A percentile compares a stretch with the other conserved stretches of the same genome.
Conservation (phyloP, 23 tunicate species). For the Ascidia mentula region DNA sequence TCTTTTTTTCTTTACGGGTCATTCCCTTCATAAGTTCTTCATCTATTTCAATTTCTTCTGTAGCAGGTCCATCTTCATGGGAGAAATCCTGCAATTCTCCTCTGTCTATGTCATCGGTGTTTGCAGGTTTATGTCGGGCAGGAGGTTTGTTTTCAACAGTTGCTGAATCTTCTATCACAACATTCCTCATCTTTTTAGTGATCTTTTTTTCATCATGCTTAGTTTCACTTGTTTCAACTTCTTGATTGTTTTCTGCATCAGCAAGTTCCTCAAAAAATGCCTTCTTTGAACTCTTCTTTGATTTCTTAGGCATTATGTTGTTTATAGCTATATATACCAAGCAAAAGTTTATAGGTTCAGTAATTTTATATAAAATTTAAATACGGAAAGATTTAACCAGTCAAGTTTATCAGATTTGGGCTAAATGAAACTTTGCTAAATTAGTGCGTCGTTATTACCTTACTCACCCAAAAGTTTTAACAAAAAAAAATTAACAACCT, state of each 20-base stretch:
- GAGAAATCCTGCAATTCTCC: constrained; percentile 84
- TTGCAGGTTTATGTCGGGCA: constrained; percentile 15
- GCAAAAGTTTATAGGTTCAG: no score
- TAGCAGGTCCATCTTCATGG: constrained; percentile 87
- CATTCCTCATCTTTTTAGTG: not conserved
- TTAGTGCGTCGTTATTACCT: no score
- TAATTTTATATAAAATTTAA: no score
- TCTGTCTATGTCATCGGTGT: constrained; percentile 12
- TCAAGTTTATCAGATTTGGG: no score
- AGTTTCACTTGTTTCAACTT: not conserved
- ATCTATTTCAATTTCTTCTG: constrained; percentile 41
- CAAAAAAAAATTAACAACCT: no score
- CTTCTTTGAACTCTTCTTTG: constrained; percentile 66
- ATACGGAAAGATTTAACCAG: no score
- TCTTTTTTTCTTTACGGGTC: constrained; percentile 93
- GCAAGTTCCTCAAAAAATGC: constrained; percentile 87
- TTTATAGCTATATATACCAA: no score
- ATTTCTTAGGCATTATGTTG: constrained; percentile 4
- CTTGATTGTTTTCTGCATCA: constrained; percentile 39
- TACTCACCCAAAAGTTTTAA: no score
- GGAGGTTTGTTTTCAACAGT: constrained; percentile 29
- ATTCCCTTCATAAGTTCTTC: constrained; percentile 86
- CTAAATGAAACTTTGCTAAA: no score
- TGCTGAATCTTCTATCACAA: constrained; percentile 9
- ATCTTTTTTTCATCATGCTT: constrained; percentile 6